Conservation (phyloP, 2,888 invertebrate genomes). For the Trisateles emortualis region DNA sequence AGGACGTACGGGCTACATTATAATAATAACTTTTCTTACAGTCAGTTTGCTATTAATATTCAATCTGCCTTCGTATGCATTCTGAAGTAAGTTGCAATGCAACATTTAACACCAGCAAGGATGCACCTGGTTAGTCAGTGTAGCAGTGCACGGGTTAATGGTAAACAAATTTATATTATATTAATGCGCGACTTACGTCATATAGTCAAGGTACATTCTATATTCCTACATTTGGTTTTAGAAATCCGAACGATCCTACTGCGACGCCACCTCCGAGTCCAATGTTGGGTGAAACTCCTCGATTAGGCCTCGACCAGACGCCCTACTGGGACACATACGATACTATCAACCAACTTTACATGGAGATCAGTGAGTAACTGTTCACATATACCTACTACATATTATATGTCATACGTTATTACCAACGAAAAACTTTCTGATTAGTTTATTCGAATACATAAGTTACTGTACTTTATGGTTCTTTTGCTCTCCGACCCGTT, state of each 20-base stretch:
- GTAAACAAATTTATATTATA: too few relatives aligned
- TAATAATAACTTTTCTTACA: too few relatives aligned
- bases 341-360: constrained; percentile 95
- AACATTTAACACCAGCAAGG: too few relatives aligned
- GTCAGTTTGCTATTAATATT: too few relatives aligned
- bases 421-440: constrained; percentile 35
- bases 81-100: too few relatives aligned
- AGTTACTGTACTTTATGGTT: constrained; percentile 28
- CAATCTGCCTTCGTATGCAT: too few relatives aligned
- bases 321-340: constrained; percentile 97
- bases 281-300: constrained; percentile 72
- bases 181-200: too few relatives aligned
- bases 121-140: too few relatives aligned
- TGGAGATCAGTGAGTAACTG: constrained; percentile 90
- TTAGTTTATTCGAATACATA: constrained; percentile 36
- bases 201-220: neutral
- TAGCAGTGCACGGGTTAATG: too few relatives aligned
- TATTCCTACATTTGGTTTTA: constrained; percentile 50
- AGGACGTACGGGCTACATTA: too few relatives aligned
- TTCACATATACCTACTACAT: constrained; percentile 26
- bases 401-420: constrained; percentile 9
- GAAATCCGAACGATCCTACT: constrained; percentile 89
- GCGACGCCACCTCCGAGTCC: constrained; percentile 87
- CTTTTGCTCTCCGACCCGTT: constrained; percentile 19
- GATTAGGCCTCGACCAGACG: constrained; percentile 80